These are phyloP conservation scores for Sebastes hubbsi DNA, from an alignment of 2,797 vertebrate genomes.

Conservation along the genomic window DNA sequence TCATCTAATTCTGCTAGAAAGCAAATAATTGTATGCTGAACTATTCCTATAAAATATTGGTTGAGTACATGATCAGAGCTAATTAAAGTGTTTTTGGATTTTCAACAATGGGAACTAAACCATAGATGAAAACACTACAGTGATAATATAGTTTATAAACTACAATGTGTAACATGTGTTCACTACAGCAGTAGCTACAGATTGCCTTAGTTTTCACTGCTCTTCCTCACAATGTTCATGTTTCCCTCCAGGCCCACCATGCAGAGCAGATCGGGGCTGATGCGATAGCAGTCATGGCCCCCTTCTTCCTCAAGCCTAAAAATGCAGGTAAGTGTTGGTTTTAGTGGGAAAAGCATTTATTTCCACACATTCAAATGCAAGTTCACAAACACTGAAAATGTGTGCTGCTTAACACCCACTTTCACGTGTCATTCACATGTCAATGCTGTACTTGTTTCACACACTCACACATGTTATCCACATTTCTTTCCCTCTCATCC, in stretches of 20 bases:
- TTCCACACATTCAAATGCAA: not conserved
- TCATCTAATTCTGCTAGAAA: not conserved
- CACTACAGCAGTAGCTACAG: not conserved
- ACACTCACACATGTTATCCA: not conserved
- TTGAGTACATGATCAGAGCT: not conserved
- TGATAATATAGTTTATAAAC: not conserved
- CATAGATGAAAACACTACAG: not conserved
- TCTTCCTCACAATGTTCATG: not conserved
- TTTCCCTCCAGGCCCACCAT: constrained; percentile 85
- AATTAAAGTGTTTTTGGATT: not conserved
- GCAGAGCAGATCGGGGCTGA: constrained; percentile 85
- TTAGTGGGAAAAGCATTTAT: not conserved
- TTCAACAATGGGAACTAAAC: not conserved
- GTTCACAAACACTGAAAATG: not conserved
- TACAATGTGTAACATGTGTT: not conserved
- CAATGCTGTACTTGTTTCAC: not conserved
- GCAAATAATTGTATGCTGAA: not conserved
- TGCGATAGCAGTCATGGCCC: constrained; percentile 90
- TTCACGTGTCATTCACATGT: not conserved
- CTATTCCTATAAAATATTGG: not conserved
- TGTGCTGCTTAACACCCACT: not conserved
- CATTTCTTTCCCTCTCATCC: constrained; percentile 19
- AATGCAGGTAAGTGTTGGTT: constrained; percentile 79
- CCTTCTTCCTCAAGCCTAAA: constrained; percentile 90
- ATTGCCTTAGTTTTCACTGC: not conserved